Base-by-base conservation (phyloP, 2,888 invertebrate genomes). In the Drosophila crucigera region DNA sequence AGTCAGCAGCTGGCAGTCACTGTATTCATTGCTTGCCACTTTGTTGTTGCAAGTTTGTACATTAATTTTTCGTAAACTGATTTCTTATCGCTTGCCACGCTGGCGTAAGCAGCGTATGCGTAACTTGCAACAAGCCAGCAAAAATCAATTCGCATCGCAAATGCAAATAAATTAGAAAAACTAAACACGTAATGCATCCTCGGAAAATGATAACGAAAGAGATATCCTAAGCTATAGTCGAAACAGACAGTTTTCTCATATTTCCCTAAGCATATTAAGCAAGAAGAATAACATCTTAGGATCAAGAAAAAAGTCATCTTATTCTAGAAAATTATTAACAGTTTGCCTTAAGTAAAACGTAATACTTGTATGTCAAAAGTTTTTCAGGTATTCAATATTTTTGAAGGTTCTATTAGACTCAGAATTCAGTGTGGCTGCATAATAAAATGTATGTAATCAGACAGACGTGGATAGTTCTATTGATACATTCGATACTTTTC, bases 1-100 rank as follows among this genome's bases (percentile, higher is more conserved):
- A 68, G 64, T 81, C 73, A 66, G 66, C 80, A 71, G 72, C 77
- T 76, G 56, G 65, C 50, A 30, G 30, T 22, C 37, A 31, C 4
- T n/a, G 19, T 53, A 25, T 25, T 4, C 25, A 25, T 35, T 55
- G 50, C 31, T 37, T 64, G 66, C 69, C 54, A 73, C 63, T 70
- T 62, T 68, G 63, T 62, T 69, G 67, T 55, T 65, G 50, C 60
- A 60, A 60, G 50, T 74, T 78, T 87, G 59, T 62, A 78, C 83
- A 84, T 84, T 84, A 89, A 87, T 83, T 80, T 88, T 59, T 64
- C 4, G 52, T 78, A 25, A 78, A 75, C 89, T 78, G 85, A 86
- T 90, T 79, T 89, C 90, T 83, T 86, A 86, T 86, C 90, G 82
- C 60, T 62, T 37, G 53, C 73, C 73, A 31, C 61, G 33, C 16